Percentiles rank a stretch among this genome's conserved stretches.
These are phyloP conservation scores for Epinephelus malabaricus DNA, from an alignment of 2,797 vertebrate genomes.

Conservation along the genomic window DNA sequence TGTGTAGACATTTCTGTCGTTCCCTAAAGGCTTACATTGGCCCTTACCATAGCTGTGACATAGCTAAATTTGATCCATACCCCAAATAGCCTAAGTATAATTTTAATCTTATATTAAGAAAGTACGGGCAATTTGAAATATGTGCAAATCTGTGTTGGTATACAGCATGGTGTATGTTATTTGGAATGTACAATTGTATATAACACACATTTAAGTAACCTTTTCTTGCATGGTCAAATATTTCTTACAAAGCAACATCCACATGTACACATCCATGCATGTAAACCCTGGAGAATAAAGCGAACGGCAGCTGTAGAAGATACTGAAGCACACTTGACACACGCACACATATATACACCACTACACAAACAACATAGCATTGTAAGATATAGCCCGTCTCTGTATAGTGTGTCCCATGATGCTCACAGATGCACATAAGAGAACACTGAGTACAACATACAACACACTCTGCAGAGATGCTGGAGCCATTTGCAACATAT, in stretches of 20 bases:
- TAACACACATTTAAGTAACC: not conserved
- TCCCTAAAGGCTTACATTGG: slow-evolving; percentile 5
- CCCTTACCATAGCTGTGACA: not conserved
- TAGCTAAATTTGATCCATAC: not conserved
- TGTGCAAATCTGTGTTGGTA: not conserved
- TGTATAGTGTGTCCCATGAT: slow-evolving; percentile 20
- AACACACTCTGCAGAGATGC: slow-evolving; percentile 48
- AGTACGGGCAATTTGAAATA: not conserved
- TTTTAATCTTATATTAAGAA: not conserved
- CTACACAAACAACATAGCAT: slow-evolving; percentile 15
- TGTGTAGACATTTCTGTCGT: slow-evolving; percentile 1
- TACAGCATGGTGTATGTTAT: not conserved
- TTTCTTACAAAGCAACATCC: slow-evolving; percentile 4
- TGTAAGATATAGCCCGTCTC: slow-evolving; percentile 4
- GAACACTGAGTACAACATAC: slow-evolving; percentile 39
- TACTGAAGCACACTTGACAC: slow-evolving; percentile 20
- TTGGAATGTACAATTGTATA: not conserved
- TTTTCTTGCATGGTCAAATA: not conserved
- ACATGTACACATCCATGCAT: not conserved
- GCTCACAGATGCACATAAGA: slow-evolving; percentile 36
- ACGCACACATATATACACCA: not conserved
- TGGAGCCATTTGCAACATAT: slow-evolving; percentile 68
- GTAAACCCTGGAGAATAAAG: slow-evolving; percentile 13
- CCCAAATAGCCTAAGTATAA: not conserved
- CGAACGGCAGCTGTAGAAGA: slow-evolving; percentile 16